Conservation (phyloP, 30 jellyfish, hydroid and myxozoan species). For the Aurelia sp. region DNA sequence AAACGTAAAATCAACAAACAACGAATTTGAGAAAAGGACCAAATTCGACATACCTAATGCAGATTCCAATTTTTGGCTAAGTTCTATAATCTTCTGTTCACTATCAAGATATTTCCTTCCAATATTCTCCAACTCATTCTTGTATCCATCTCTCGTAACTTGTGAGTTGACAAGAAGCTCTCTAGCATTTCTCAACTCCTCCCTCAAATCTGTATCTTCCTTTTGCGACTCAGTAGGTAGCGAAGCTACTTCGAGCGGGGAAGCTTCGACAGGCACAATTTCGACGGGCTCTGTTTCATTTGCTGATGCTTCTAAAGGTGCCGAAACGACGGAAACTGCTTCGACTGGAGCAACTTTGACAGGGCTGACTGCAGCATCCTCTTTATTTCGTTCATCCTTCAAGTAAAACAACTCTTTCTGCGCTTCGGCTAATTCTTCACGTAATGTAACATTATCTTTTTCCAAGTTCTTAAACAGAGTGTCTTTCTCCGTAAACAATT, state of each 20-base stretch:
- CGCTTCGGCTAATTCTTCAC: slow-evolving; percentile 27
- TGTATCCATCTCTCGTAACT: slow-evolving; percentile 5
- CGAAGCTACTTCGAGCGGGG: neutral
- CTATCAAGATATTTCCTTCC: slow-evolving; percentile 72
- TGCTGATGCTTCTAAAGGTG: slow-evolving; percentile 13
- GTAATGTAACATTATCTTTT: slow-evolving; percentile 47
- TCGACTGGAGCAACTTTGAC: neutral
- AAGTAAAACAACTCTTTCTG: neutral
- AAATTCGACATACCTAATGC: slow-evolving; percentile 7
- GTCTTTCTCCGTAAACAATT: slow-evolving; percentile 15
- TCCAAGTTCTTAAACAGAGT: slow-evolving; percentile 23
- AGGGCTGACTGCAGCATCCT: neutral
- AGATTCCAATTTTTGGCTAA: slow-evolving; percentile 73
- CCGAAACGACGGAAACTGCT: neutral
- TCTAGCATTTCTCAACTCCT: slow-evolving; percentile 39
- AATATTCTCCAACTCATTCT: slow-evolving; percentile 58
- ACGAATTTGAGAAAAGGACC: too few relatives aligned
- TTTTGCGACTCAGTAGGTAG: neutral
- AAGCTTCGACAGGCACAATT: neutral
- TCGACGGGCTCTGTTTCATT: neutral
- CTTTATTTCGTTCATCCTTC: neutral
- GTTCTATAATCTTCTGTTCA: slow-evolving; percentile 73
- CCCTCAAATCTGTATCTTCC: slow-evolving; percentile 48
- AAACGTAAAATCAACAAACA: too few relatives aligned
- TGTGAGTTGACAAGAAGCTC: slow-evolving; percentile 41